Base-by-base conservation (phyloP, 2,888 invertebrate genomes). In the Gymnocheta viridis region DNA sequence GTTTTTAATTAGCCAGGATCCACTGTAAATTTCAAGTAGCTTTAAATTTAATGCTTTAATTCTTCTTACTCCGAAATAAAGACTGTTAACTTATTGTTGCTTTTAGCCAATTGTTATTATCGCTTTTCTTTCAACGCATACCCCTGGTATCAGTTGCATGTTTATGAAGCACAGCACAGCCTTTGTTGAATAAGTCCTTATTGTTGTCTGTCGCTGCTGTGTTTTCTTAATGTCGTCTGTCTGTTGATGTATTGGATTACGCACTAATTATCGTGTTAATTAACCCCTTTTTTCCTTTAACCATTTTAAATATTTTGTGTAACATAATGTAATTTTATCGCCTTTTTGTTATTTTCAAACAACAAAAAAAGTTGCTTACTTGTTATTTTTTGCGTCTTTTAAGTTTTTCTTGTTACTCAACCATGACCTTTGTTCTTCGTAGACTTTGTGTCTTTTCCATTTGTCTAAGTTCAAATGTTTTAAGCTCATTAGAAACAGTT, bases 251-350 rank as follows among this genome's bases (percentile, higher is more conserved):
- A 90, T 90, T 89, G 90, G 89, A 90, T 90, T 90, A 90, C 90
- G 89, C 88, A 90, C 89, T 90, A 90, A 90, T 90, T 90, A 90
- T 89, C 88, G 88, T 89, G 89, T 89, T 90, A 90, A 90, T 90
- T 90, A 90, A 90, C 90, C 90, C 90, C 89, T 90, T 87, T 87
- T 86, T 85, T 81, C 69, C 79, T 69, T 81, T 69, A 54, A 76
- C 72, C 81, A 77, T 69, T 66, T 72, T 56, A 64, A 79, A 64
- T 70, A 51, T 62, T 54, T 41, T 69, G 70, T 73, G 62, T 73
- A 73, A 73, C 69, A 41, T 56, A 76, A 66, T 78, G 81, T 79
- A 83, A 83, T 70, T 64, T 73, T 73, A 84, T 81, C 62, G 77
- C 70, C 79, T 83, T 69, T n/a, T 73, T 73, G 77, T 84, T 81